Evolutionary conservation across 2,797 vertebrate genomes (phyloP).

Genomic region (Heteromormyrus szaboi): DNA sequence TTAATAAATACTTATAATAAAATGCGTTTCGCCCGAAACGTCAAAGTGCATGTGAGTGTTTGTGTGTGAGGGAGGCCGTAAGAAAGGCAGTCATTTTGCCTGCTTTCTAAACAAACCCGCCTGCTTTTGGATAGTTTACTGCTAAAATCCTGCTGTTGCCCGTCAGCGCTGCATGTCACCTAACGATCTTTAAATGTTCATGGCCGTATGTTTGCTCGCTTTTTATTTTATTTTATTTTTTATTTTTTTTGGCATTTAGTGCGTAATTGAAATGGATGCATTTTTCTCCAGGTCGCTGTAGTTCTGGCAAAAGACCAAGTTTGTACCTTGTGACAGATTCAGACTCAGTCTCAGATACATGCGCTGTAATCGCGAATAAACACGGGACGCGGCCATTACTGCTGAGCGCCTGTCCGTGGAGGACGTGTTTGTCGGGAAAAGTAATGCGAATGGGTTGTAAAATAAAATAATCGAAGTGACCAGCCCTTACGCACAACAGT

Average conservation of each 20-base stretch:
- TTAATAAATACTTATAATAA: background rate
- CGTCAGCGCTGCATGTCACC: background rate
- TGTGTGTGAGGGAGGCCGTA: background rate
- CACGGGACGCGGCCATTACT: background rate
- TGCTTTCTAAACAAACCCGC: background rate
- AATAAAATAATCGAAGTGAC: background rate
- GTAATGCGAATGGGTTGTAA: background rate
- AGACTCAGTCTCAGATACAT: background rate
- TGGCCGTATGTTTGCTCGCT: background rate
- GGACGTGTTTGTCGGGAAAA: background rate
- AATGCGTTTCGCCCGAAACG: background rate
- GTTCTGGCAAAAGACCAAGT: slow-evolving; percentile 62
- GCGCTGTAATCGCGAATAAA: background rate
- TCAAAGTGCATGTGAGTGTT: background rate
- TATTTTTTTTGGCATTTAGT: slow-evolving; percentile 30
- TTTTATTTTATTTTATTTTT: too few relatives aligned
- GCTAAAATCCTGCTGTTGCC: background rate
- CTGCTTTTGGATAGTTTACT: background rate
- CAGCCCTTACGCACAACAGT: background rate
- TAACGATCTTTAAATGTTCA: background rate
- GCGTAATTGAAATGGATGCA: slow-evolving; percentile 72
- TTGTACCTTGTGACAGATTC: slow-evolving; percentile 35
- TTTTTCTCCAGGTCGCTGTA: slow-evolving; percentile 66
- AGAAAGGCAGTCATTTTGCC: background rate
- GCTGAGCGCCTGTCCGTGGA: background rate